Conservation (phyloP, 2,888 invertebrate genomes). For the Heteromurus nitidus region DNA sequence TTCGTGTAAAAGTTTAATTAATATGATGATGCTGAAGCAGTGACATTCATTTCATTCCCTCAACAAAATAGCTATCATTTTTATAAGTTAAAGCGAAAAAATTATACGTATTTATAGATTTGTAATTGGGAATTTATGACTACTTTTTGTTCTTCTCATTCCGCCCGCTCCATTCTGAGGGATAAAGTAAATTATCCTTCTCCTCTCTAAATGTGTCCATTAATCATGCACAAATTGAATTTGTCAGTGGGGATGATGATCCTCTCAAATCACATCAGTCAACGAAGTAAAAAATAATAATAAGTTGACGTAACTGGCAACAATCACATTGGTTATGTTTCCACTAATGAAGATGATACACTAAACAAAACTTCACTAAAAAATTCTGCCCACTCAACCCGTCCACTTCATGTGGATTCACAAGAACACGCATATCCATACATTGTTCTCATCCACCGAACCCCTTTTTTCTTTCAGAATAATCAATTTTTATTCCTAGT, state of each 20-base stretch:
- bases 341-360: constrained; percentile 7
- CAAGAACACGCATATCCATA: constrained; percentile 10
- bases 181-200: constrained; percentile 6
- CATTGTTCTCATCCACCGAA: constrained; percentile 3
- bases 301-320: too few relatives aligned
- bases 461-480: constrained; percentile 13
- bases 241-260: constrained; percentile 31
- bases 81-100: too few relatives aligned
- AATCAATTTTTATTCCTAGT: constrained; percentile 41
- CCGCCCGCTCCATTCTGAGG: not conserved
- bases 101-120: constrained; percentile 8
- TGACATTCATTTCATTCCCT: constrained; percentile 18
- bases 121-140: constrained; percentile 44
- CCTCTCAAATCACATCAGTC: not conserved
- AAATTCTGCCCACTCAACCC: too few relatives aligned
- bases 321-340: not conserved
- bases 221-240: constrained; percentile 51
- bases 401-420: constrained; percentile 16
- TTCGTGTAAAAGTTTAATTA: constrained; percentile 18
- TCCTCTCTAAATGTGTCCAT: constrained; percentile 10
- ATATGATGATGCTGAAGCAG: constrained; percentile 5
- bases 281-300: too few relatives aligned
- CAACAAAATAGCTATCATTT: too few relatives aligned
- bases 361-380: constrained; percentile 22
- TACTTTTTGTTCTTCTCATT: not conserved